Conservation (phyloP, 2,797 vertebrate species). For the Falco novaeseelandiae region DNA sequence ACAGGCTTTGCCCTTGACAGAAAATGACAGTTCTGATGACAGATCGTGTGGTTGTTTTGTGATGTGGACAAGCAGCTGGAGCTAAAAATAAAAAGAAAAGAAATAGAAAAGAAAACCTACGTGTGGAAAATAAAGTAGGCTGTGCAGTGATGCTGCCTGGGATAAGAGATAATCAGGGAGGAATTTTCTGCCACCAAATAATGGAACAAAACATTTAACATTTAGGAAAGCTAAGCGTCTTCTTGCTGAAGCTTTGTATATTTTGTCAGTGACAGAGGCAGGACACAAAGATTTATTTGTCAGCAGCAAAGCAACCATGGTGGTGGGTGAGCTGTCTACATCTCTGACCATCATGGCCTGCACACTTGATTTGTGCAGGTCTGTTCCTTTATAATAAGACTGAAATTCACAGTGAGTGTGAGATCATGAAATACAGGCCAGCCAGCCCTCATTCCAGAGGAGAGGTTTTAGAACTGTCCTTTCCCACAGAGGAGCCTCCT, state of each 20-base stretch:
- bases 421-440: not conserved
- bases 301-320: not conserved
- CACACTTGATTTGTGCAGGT: not conserved
- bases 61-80: conserved; percentile 49
- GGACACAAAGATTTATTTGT: not conserved
- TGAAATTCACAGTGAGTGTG: not conserved
- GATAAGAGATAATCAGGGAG: not conserved
- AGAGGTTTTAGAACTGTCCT: not conserved
- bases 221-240: not conserved
- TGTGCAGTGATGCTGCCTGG: not conserved
- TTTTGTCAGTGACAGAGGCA: not conserved
- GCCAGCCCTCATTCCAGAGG: not conserved
- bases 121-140: conserved; percentile 8
- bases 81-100: conserved; percentile 43
- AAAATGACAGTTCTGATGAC: conserved; percentile 51
- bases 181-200: conserved; percentile 5
- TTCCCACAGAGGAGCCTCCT: not conserved
- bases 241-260: not conserved
- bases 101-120: conserved; percentile 9
- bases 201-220: not conserved
- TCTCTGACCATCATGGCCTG: not conserved
- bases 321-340: not conserved
- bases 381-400: not conserved
- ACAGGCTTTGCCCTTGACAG: conserved; percentile 14
- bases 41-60: conserved; percentile 40